Base-by-base conservation (phyloP, 2,888 invertebrate genomes). In the Leptopterna dolabrata region DNA sequence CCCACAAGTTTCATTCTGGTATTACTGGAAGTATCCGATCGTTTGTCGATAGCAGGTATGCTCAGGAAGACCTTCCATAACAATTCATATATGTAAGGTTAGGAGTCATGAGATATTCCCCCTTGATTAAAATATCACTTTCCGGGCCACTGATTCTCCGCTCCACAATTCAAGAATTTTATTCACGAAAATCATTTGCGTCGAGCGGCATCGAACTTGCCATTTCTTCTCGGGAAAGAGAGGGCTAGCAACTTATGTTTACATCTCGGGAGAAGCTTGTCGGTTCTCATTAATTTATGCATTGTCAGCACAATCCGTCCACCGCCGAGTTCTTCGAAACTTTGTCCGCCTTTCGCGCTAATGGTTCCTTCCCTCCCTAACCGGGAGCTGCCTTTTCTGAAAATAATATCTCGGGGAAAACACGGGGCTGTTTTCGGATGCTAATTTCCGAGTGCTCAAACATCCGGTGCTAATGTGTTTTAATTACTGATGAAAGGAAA, bases 291-390 rank as follows among this genome's bases (percentile, higher is more conserved):
- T 83, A 83, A 83, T 83, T 83, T 83, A 83, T 83, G 83, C 83
- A 83, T 70, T 83, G 83, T 83, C 83, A 83, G 83, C 83, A 41
- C 83, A 83, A 83, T 83, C 70, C 83, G 83, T 63, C 83, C 83
- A 70, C 70, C 24, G 41, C 30, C n/a, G 81, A 81, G 81, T 81
- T 81, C 30, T 36, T 78, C 43, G 27, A 83, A 83, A 55, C 63
- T 81, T 55, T 16, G 47, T 83, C 36, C 27, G 70, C 43, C 83
- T 83, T 83, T 70, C 27, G 41, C 83, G 83, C 83, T 83, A 83
- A 83, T 83, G 83, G 83, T 2, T 70, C 81, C 81, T 30, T 29
- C 16, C 51, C 51, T 30, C 63, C 24, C 13, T 19, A 19, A 4
- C n/a, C n/a, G 3, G 11, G 27, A 24, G 63, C 63, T 27, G 24